These are phyloP conservation scores for Meleagris gallopavo DNA, from an alignment of 2,113 vertebrate genomes.

Conservation along the genomic window DNA sequence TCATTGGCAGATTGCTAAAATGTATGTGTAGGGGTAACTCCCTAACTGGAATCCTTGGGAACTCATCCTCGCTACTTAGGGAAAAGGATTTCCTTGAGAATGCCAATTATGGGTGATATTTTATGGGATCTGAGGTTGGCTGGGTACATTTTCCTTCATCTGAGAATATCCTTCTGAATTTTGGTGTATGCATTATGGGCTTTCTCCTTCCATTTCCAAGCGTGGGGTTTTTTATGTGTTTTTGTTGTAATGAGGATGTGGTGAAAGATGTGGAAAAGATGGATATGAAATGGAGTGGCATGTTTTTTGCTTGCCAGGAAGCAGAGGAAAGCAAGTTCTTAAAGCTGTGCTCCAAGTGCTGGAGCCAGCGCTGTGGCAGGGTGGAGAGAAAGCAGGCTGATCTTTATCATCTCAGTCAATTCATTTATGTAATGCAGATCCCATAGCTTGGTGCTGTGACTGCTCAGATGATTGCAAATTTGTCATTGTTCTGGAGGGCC, in stretches of 20 bases:
- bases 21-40: neutral
- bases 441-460: neutral
- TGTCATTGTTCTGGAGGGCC: neutral
- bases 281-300: neutral
- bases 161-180: constrained; percentile 26
- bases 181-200: neutral
- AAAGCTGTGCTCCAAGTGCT: neutral
- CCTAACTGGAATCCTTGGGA: neutral
- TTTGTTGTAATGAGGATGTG: neutral
- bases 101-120: neutral
- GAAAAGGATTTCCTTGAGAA: neutral
- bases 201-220: neutral
- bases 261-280: neutral
- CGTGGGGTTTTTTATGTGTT: rapidly evolving
- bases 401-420: rapidly evolving
- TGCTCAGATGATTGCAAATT: neutral
- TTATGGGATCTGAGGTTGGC: neutral
- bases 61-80: neutral
- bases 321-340: neutral
- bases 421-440: neutral
- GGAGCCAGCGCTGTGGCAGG: neutral
- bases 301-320: neutral
- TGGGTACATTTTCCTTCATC: constrained; percentile 45
- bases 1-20: neutral
- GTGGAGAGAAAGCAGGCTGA: neutral